Evolutionary conservation across 2,797 vertebrate genomes (phyloP).

Genomic region (Ciconia nigra): DNA sequence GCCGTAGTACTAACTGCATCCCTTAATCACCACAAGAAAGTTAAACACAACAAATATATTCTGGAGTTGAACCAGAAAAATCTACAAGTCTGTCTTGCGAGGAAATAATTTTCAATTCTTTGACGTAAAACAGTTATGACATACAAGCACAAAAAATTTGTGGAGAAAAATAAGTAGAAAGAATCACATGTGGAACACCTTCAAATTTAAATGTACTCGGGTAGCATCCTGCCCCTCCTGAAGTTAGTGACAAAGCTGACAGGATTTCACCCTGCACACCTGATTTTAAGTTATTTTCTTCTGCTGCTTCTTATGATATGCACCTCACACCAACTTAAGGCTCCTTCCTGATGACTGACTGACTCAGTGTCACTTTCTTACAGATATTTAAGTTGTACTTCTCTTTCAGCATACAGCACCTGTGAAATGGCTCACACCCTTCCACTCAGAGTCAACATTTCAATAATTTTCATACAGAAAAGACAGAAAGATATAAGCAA

Average conservation of each 20-base stretch:
- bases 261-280: neutral
- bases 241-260: neutral
- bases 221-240: neutral
- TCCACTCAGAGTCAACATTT: neutral
- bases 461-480: neutral
- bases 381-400: neutral
- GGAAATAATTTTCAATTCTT: neutral
- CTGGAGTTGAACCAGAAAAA: neutral
- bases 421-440: neutral
- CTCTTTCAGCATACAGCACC: neutral
- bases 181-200: neutral
- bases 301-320: neutral
- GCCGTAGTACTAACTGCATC: neutral
- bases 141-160: neutral
- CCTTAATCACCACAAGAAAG: neutral
- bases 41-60: neutral
- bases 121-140: neutral
- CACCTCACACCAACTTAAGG: neutral
- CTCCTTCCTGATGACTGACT: neutral
- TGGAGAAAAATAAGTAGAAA: neutral
- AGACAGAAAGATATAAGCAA: neutral
- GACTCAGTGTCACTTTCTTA: neutral
- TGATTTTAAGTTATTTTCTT: neutral
- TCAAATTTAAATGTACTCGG: neutral
- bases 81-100: neutral